A percentile compares a stretch with the other conserved stretches of the same genome.
Evolutionary conservation across 2,888 invertebrate genomes (phyloP).

Genomic region (Falcaria lacertinaria): DNA sequence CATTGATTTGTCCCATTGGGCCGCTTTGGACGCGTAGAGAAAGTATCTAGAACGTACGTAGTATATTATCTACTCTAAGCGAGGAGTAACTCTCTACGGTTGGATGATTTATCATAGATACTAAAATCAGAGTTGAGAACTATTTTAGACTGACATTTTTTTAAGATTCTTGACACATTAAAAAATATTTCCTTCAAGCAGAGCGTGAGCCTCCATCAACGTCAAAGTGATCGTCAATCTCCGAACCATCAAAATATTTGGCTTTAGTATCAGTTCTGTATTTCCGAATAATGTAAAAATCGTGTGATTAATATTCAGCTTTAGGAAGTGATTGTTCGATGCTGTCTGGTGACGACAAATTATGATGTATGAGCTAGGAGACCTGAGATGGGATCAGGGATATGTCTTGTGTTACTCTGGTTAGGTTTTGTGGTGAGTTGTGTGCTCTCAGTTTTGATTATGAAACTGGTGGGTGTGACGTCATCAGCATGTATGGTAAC

Average conservation of each 20-base stretch:
- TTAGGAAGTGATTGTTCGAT: neutral
- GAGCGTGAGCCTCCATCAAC: neutral
- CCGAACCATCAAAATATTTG: neutral
- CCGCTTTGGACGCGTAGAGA: too few relatives aligned
- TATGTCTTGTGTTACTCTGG: constrained; percentile 39
- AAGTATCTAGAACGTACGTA: too few relatives aligned
- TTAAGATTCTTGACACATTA: too few relatives aligned
- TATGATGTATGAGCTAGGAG: constrained; percentile 31
- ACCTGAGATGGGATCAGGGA: constrained; percentile 32
- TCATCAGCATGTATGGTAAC: too few relatives aligned
- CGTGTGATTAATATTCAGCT: neutral
- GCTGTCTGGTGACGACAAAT: constrained; percentile 5
- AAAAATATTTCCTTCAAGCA: neutral
- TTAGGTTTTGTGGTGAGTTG: constrained; percentile 44
- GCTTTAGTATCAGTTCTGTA: neutral
- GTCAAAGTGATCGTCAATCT: neutral
- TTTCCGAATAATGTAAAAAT: neutral
- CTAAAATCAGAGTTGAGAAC: too few relatives aligned
- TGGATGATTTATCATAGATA: too few relatives aligned
- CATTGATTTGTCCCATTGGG: too few relatives aligned
- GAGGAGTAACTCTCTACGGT: too few relatives aligned
- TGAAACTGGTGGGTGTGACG: too few relatives aligned
- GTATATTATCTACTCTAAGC: too few relatives aligned
- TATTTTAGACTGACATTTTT: too few relatives aligned
- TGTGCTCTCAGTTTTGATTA: too few relatives aligned